Base-by-base conservation (phyloP, 2,888 invertebrate genomes). In the Cancer borealis region DNA sequence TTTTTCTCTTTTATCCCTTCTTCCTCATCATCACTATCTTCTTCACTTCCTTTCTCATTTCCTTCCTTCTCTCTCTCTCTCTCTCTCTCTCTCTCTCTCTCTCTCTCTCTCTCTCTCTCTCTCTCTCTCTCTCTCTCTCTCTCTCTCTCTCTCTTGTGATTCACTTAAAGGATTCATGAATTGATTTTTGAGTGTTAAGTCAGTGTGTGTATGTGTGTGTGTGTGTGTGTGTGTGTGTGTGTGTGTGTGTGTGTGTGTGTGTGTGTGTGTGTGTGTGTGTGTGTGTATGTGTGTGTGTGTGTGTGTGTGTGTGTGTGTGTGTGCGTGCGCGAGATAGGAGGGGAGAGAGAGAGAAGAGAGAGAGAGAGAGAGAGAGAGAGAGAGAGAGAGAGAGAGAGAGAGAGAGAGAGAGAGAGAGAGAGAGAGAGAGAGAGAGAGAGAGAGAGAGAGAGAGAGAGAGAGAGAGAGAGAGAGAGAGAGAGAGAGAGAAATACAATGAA, bases 241-340 rank as follows among this genome's bases (percentile, higher is more conserved):
- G 66, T 66, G 66, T 66, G 66, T 66, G 66, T 66, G 66, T 66
- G 14, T 66, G 66, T 66, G 66, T 66, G 66, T 66, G 66, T 66
- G 66, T 66, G 66, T 66, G 66, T 8, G 66, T 66, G 66, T 66
- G 66, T 66, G 66, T 8, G 66, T 66, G 66, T 66, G 66, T 66
- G 66, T 66, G 66, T 66, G 66, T 8, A 21, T 66, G 49, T 8
- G 66, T 66, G 66, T 21, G 66, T 66, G 66, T 21, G 66, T 66
- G 66, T 21, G 66, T 21, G 66, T 66, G 66, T 66, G 66, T 21
- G 17, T 17, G 17, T 66, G 66, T 66, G 46, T 88, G 46, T 49
- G 49, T 46, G 49, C 6, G 46, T n/a, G 12, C n/a, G 49, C 21
- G 45, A 87, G 45, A 54, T n/a, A 49, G 49, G 49, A 49, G 49